These are phyloP conservation scores for Epinephelus coioides DNA, from an alignment of 2,797 vertebrate species.

Conservation along the genomic window DNA sequence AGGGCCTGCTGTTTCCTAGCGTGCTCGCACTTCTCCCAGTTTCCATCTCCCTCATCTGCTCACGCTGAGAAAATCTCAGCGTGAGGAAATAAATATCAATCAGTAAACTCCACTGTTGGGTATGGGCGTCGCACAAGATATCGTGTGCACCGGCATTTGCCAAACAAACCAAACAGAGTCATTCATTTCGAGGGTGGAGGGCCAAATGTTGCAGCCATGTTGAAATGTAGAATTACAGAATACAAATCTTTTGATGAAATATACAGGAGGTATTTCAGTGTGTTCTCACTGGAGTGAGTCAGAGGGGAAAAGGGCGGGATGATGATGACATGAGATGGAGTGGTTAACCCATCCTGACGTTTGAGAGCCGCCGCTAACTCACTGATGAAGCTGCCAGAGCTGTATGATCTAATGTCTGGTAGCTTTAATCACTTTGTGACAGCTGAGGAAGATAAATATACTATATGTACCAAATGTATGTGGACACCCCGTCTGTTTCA, in stretches of 20 bases:
- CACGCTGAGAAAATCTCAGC: slow-evolving; percentile 36
- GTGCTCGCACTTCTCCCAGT: slow-evolving; percentile 13
- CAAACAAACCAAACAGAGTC: slow-evolving; percentile 60
- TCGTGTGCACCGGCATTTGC: slow-evolving; percentile 33
- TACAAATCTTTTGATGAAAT: slow-evolving; percentile 12
- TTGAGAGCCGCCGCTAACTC: slow-evolving; percentile 7
- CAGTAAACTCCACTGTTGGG: slow-evolving; percentile 33
- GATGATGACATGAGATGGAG: slow-evolving; percentile 32
- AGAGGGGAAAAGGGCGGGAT: slow-evolving; percentile 14
- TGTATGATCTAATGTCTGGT: background rate
- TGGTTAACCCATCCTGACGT: background rate
- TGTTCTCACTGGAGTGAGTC: slow-evolving; percentile 25
- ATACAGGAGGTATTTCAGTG: slow-evolving; percentile 20
- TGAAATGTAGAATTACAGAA: slow-evolving; percentile 37
- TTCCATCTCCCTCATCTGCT: slow-evolving; percentile 41
- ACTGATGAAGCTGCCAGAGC: slow-evolving; percentile 2
- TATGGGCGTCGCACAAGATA: slow-evolving; percentile 33
- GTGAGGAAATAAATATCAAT: slow-evolving; percentile 63
- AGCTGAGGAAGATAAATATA: background rate
- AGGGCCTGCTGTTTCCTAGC: slow-evolving; percentile 64
- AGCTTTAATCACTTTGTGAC: slow-evolving; percentile 10
- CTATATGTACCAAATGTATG: background rate
- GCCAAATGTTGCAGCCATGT: slow-evolving; percentile 8
- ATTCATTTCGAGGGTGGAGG: slow-evolving; percentile 4
- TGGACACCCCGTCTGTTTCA: background rate